Evolutionary conservation across 2,797 vertebrate species (phyloP).

Genomic region (Eutrigla gurnardus): DNA sequence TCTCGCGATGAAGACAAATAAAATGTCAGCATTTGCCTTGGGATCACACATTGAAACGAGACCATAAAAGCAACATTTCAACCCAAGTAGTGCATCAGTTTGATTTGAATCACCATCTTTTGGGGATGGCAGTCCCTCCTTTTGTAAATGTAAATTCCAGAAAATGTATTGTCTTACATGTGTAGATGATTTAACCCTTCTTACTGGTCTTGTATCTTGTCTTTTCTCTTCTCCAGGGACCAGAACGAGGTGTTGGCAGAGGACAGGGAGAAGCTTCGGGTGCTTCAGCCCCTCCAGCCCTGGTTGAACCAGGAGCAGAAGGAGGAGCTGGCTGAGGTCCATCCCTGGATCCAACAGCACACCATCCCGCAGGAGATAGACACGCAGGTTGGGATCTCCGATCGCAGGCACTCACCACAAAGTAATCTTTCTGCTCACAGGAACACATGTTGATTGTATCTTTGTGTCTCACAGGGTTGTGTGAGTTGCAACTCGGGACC

Average conservation of each 20-base stretch:
- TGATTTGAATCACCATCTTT: neutral
- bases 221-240: constrained; percentile 73
- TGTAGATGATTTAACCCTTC: constrained; percentile 10
- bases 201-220: constrained; percentile 1
- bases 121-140: neutral
- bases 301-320: constrained; percentile 87
- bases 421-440: neutral
- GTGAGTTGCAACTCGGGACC: constrained; percentile 62
- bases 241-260: constrained; percentile 86
- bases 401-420: neutral
- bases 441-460: neutral
- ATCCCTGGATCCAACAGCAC: constrained; percentile 87
- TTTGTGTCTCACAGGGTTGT: constrained; percentile 75
- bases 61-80: neutral
- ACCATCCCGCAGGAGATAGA: constrained; percentile 83
- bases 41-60: neutral
- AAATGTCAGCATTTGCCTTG: neutral
- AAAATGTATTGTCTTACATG: neutral
- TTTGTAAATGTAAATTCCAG: neutral
- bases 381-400: constrained; percentile 76
- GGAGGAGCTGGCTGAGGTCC: constrained; percentile 87
- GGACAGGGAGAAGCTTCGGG: constrained; percentile 87
- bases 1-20: neutral
- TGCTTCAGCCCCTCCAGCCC: constrained; percentile 87
- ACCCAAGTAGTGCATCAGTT: neutral